These are phyloP conservation scores for Lampris incognitus DNA, from an alignment of 2,113 vertebrate species.

Conservation along the genomic window DNA sequence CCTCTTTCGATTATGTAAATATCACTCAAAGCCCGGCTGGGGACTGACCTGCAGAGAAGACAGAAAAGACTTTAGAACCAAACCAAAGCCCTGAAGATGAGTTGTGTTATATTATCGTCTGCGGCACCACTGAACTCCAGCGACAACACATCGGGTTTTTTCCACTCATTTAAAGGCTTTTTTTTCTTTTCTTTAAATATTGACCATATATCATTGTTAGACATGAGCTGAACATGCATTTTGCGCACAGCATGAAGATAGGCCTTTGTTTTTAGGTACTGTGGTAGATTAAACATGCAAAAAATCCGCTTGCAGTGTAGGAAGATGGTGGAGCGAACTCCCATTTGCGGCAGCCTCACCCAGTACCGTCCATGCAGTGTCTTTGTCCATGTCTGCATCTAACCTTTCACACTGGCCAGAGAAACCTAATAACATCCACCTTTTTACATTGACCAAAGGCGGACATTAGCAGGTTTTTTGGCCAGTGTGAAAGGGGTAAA, in stretches of 20 bases:
- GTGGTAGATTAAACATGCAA: too few relatives aligned
- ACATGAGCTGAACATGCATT: background rate
- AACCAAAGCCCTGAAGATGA: constrained; percentile 1
- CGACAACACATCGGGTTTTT: too few relatives aligned
- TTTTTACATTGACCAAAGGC: too few relatives aligned
- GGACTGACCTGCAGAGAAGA: constrained; percentile 45
- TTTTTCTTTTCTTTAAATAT: background rate
- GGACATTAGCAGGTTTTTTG: too few relatives aligned
- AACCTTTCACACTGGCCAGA: too few relatives aligned
- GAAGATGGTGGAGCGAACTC: too few relatives aligned
- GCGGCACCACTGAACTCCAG: background rate
- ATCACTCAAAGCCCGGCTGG: constrained; percentile 6
- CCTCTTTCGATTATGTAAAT: constrained; percentile 24
- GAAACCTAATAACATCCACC: too few relatives aligned
- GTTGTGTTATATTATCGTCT: background rate
- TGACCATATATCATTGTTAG: background rate
- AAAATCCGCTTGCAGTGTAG: too few relatives aligned
- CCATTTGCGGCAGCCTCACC: too few relatives aligned
- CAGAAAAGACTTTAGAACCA: background rate
- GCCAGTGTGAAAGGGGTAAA: too few relatives aligned
- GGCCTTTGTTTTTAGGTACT: constrained; percentile 3
- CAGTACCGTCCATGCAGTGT: too few relatives aligned
- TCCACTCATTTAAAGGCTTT: background rate
- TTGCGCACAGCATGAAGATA: constrained; percentile 9
- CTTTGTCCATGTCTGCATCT: too few relatives aligned